A percentile compares a stretch with the other conserved stretches of the same genome.
These are phyloP conservation scores for Potamilus streckersoni DNA, from an alignment of 1,140 invertebrate genomes.

Conservation along the genomic window DNA sequence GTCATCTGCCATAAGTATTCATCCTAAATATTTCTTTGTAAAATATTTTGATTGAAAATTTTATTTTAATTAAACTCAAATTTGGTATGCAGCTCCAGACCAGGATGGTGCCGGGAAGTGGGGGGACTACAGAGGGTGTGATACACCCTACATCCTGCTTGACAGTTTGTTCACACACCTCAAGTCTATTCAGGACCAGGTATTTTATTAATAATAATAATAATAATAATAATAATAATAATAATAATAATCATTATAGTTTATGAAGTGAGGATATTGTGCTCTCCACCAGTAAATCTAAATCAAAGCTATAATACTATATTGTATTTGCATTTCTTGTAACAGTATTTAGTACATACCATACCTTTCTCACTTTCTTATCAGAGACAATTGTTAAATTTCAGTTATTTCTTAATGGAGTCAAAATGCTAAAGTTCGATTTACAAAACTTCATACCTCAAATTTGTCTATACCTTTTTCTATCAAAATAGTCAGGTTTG, in stretches of 20 bases:
- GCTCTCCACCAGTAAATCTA: too few relatives aligned
- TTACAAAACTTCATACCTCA: too few relatives aligned
- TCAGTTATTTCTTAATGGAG: not conserved
- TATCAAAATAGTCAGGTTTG: too few relatives aligned
- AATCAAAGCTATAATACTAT: not conserved
- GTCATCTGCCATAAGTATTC: not conserved
- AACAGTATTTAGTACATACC: not conserved
- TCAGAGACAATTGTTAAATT: not conserved
- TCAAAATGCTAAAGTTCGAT: too few relatives aligned
- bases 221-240: not conserved
- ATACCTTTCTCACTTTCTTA: not conserved
- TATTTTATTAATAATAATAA: conserved; percentile 6
- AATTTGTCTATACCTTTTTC: too few relatives aligned
- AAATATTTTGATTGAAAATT: not conserved
- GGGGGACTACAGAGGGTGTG: conserved; percentile 55
- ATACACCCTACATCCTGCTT: conserved; percentile 45
- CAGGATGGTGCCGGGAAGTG: conserved; percentile 42
- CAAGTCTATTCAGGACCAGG: conserved; percentile 47
- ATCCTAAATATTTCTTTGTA: not conserved
- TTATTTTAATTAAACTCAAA: not conserved
- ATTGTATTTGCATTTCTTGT: not conserved
- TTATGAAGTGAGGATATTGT: too few relatives aligned
- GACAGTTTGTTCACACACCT: conserved; percentile 53
- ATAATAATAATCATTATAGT: not conserved
- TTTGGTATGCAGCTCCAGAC: conserved; percentile 35